These are phyloP conservation scores for Zonitis immaculata DNA, from an alignment of 2,888 invertebrate species.

Conservation along the genomic window DNA sequence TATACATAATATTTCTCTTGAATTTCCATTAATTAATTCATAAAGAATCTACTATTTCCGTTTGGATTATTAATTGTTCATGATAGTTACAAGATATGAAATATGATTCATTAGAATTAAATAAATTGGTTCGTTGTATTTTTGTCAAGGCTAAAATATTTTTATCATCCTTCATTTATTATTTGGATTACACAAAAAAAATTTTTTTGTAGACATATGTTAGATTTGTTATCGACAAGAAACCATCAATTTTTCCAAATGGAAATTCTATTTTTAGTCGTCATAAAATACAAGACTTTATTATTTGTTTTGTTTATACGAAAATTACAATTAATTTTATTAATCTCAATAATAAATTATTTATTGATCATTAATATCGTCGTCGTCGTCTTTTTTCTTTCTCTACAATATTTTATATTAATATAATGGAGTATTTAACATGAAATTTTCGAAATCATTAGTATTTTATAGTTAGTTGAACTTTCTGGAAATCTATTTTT, in stretches of 20 bases:
- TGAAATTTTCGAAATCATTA: no score
- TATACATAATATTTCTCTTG: no score
- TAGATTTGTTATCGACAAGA: background rate
- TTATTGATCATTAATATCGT: background rate
- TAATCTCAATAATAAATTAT: no score
- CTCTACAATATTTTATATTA: background rate
- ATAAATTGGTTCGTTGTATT: background rate
- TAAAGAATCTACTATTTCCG: background rate
- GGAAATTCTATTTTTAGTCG: background rate
- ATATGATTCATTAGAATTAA: background rate
- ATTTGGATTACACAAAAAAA: no score
- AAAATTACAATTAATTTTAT: background rate
- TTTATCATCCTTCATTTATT: no score
- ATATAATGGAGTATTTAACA: background rate
- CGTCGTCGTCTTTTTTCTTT: no score
- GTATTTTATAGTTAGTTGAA: background rate
- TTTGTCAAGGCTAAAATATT: background rate
- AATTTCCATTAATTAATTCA: no score
- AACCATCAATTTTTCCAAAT: background rate
- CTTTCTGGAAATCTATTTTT: background rate
- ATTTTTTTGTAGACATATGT: no score
- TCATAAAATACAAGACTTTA: background rate
- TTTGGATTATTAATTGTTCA: background rate
- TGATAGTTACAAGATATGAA: background rate
- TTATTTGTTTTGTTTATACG: background rate